Conservation (phyloP, 2,888 invertebrate genomes). For the Achlya flavicornis region DNA sequence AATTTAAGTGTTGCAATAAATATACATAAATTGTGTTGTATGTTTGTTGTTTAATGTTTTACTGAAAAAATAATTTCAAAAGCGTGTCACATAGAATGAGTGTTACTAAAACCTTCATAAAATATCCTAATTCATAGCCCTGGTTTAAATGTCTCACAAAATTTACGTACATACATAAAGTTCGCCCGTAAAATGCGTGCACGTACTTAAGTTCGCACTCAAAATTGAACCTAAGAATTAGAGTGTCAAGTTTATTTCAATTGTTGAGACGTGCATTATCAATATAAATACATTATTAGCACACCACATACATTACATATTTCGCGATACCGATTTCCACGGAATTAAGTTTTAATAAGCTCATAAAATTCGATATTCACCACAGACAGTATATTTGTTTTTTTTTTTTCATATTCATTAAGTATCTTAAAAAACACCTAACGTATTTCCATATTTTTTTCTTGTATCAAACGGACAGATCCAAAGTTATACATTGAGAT, state of each 20-base stretch:
- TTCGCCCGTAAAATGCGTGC: neutral
- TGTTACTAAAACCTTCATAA: no score
- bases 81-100: neutral
- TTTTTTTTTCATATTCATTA: conserved; percentile 50
- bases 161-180: neutral
- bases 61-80: neutral
- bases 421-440: conserved; percentile 73
- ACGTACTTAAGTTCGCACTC: neutral
- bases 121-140: neutral
- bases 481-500: conserved; percentile 70
- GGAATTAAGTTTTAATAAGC: conserved; percentile 81
- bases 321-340: conserved; percentile 61
- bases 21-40: neutral
- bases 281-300: conserved; percentile 49
- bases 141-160: neutral
- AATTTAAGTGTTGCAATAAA: neutral
- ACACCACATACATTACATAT: conserved; percentile 46
- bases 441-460: conserved; percentile 39
- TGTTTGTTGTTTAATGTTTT: neutral
- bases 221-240: conserved; percentile 11
- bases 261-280: conserved; percentile 63
- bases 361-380: conserved; percentile 83
- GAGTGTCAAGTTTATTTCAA: conserved; percentile 17
- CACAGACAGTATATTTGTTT: conserved; percentile 76
- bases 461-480: conserved; percentile 71